Percentiles rank a stretch among this genome's conserved stretches.
Evolutionary conservation across 2,888 invertebrate genomes (phyloP).

Genomic region (Epinotia ramella): DNA sequence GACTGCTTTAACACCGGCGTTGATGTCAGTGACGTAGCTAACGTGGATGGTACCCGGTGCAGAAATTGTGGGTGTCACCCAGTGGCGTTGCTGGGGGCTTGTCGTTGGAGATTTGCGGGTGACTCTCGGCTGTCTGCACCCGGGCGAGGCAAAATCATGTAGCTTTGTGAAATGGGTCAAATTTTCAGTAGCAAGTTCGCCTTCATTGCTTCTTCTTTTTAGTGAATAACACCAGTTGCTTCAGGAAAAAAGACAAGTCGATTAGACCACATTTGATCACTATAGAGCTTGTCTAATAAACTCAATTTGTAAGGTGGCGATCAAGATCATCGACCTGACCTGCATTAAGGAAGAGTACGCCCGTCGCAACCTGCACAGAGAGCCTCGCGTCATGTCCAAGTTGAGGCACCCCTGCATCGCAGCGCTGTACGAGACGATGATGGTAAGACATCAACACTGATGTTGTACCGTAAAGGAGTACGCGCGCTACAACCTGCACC

Average conservation of each 20-base stretch:
- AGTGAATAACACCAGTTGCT: too few species aligned
- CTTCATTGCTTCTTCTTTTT: too few species aligned
- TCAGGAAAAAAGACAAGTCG: constrained; percentile 46
- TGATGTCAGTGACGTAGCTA: too few species aligned
- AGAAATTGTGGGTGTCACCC: too few species aligned
- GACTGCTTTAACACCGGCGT: too few species aligned
- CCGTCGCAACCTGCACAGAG: constrained; percentile 88
- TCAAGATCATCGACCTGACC: constrained; percentile 90
- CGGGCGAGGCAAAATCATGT: too few species aligned
- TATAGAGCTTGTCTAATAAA: not conserved
- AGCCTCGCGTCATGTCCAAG: constrained; percentile 89
- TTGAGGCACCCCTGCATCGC: constrained; percentile 90
- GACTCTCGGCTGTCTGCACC: too few species aligned
- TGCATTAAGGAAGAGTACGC: constrained; percentile 90
- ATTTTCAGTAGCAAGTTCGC: too few species aligned
- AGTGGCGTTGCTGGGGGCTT: too few species aligned
- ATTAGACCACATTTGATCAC: not conserved
- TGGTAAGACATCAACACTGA: constrained; percentile 67
- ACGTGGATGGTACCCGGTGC: too few species aligned
- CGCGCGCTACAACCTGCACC: constrained; percentile 88
- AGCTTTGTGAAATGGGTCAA: too few species aligned
- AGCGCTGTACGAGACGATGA: constrained; percentile 89
- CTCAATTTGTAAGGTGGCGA: constrained; percentile 85
- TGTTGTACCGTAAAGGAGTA: constrained; percentile 82
- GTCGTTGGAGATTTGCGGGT: too few species aligned